These are phyloP conservation scores for Florisuga fusca DNA, from an alignment of 2,797 vertebrate genomes.

Conservation along the genomic window DNA sequence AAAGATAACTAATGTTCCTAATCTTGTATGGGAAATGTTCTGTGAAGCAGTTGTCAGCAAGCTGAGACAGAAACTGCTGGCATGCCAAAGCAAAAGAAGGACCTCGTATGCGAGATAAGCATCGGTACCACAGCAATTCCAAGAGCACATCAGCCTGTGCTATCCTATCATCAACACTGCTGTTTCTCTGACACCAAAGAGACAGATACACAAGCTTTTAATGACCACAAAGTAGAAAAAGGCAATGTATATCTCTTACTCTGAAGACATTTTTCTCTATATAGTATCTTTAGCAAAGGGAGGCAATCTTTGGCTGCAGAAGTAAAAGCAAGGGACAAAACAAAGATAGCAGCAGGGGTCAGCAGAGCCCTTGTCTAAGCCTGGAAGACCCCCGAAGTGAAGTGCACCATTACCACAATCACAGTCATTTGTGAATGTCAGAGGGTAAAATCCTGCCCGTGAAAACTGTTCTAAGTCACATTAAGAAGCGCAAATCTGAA, in stretches of 20 bases:
- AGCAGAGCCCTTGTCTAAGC: slow-evolving; percentile 41
- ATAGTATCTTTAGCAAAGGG: not conserved
- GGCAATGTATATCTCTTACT: not conserved
- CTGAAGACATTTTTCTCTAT: not conserved
- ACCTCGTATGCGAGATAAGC: not conserved
- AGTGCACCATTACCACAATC: not conserved
- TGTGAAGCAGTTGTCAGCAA: not conserved
- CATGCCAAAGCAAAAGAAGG: not conserved
- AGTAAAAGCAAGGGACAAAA: slow-evolving; percentile 1
- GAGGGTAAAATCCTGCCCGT: not conserved
- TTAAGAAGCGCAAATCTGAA: not conserved
- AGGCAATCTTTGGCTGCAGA: not conserved
- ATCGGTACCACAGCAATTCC: not conserved
- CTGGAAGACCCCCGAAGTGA: not conserved
- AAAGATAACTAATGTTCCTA: not conserved
- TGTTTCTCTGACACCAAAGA: not conserved
- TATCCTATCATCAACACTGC: not conserved
- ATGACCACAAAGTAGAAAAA: not conserved
- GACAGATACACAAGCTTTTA: not conserved
- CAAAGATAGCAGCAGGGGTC: slow-evolving; percentile 46
- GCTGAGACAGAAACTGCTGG: not conserved
- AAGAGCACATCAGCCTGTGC: not conserved
- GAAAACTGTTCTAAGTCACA: not conserved
- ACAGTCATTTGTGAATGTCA: not conserved
- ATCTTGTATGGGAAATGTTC: not conserved